Conservation (phyloP, 1,140 invertebrate species). For the Gonatopus flavifemur region DNA sequence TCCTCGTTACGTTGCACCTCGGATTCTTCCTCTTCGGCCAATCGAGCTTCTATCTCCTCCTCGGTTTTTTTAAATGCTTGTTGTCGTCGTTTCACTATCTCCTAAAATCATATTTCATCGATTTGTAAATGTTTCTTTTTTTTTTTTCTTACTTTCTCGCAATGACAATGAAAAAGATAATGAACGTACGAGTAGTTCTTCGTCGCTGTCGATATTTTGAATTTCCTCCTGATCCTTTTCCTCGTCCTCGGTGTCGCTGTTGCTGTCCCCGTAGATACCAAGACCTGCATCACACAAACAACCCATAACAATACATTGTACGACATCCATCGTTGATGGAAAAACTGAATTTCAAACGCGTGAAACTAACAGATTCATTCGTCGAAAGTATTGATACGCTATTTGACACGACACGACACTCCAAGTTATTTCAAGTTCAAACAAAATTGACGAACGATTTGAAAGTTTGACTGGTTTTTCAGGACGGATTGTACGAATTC, state of each 20-base stretch:
- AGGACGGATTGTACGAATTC: no score
- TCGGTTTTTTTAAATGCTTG: constrained; percentile 60
- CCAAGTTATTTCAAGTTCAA: no score
- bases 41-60: constrained; percentile 58
- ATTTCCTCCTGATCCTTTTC: constrained; percentile 44
- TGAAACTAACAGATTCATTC: neutral
- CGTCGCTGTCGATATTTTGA: constrained; percentile 55
- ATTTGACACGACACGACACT: no score
- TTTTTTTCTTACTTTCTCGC: neutral
- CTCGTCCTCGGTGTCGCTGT: constrained; percentile 58
- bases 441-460: no score
- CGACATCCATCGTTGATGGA: no score
- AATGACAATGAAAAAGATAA: neutral
- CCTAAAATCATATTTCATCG: constrained; percentile 31
- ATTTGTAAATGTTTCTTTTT: neutral
- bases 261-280: constrained; percentile 60
- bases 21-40: constrained; percentile 55
- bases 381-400: no score
- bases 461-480: no score
- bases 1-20: constrained; percentile 39
- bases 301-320: no score
- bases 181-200: constrained; percentile 54
- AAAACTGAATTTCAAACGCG: neutral
- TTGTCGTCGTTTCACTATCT: constrained; percentile 54
- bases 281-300: constrained; percentile 50